These are phyloP conservation scores for Melinopterus prodromus DNA, from an alignment of 2,888 invertebrate genomes.

Conservation along the genomic window DNA sequence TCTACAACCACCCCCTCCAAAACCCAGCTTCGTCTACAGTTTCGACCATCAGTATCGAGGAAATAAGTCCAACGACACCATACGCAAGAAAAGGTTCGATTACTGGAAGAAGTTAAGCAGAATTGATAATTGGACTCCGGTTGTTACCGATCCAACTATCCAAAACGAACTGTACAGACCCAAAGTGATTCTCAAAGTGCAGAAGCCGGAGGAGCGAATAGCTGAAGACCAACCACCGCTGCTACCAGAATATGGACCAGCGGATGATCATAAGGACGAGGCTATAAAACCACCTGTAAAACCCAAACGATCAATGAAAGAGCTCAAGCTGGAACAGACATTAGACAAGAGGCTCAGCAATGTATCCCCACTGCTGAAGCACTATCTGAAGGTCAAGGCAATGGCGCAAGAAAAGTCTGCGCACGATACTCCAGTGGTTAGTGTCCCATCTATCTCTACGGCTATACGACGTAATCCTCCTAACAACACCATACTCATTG, in stretches of 20 bases:
- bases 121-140: slow-evolving; percentile 7
- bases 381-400: slow-evolving; percentile 14
- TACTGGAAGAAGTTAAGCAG: slow-evolving; percentile 13
- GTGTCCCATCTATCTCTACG: background rate
- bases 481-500: slow-evolving; percentile 10
- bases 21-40: slow-evolving; percentile 13
- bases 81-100: slow-evolving; percentile 15
- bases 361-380: slow-evolving; percentile 12
- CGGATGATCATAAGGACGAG: background rate
- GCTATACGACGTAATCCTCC: background rate
- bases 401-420: background rate
- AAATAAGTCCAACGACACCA: background rate
- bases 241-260: background rate
- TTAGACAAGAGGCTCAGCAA: slow-evolving; percentile 7
- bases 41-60: slow-evolving; percentile 10
- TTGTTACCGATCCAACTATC: slow-evolving; percentile 13
- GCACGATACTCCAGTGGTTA: background rate
- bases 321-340: background rate
- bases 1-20: background rate
- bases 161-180: slow-evolving; percentile 9
- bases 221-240: background rate
- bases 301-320: background rate
- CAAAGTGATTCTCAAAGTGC: slow-evolving; percentile 1
- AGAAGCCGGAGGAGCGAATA: background rate
- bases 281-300: background rate